Conservation (phyloP, 1,140 invertebrate species). For the Dendrolimus kikuchii region DNA sequence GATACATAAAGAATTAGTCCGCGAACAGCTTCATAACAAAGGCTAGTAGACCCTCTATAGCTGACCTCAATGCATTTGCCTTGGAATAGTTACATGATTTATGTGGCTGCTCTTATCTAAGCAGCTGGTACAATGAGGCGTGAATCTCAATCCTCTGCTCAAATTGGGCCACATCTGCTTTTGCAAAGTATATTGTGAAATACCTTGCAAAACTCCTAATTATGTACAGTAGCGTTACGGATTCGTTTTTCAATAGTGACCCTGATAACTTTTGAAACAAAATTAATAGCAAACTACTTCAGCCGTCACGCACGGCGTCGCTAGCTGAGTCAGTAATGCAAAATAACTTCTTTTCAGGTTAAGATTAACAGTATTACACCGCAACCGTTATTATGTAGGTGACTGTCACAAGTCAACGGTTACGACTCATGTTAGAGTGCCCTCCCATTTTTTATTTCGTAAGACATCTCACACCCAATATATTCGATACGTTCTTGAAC, state of each 20-base stretch:
- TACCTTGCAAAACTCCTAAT: no score
- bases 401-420: constrained; percentile 25
- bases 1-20: constrained; percentile 18
- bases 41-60: constrained; percentile 53
- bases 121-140: constrained; percentile 36
- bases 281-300: constrained; percentile 7
- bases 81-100: constrained; percentile 68
- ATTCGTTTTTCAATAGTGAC: no score
- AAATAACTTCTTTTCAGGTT: constrained; percentile 55
- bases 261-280: no score
- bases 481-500: constrained; percentile 12
- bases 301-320: constrained; percentile 29
- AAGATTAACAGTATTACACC: constrained; percentile 47
- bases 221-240: no score
- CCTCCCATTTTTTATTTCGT: constrained; percentile 3
- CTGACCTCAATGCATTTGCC: constrained; percentile 61
- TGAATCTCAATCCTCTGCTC: constrained; percentile 18
- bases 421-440: constrained; percentile 16
- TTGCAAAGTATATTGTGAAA: no score
- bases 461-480: constrained; percentile 3
- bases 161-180: constrained; percentile 12
- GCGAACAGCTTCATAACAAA: constrained; percentile 47
- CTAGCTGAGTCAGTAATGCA: constrained; percentile 34
- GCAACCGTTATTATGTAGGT: constrained; percentile 55
- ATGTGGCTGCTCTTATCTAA: constrained; percentile 46